Evolutionary conservation across 2,797 vertebrate species (phyloP).

Genomic region (Synaphobranchus kaupii): DNA sequence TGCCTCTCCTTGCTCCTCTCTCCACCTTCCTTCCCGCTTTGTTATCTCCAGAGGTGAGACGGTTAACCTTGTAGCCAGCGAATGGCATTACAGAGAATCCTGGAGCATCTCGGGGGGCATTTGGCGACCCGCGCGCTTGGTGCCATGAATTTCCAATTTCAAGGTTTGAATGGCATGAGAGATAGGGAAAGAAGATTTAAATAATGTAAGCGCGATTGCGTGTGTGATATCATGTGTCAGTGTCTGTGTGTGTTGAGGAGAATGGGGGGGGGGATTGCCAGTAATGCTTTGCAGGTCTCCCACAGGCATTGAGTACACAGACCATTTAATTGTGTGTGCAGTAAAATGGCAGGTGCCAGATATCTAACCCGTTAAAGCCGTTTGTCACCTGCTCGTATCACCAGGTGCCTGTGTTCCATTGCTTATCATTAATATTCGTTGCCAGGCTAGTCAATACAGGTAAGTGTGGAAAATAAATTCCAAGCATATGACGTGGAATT

Average conservation of each 20-base stretch:
- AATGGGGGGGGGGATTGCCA: neutral
- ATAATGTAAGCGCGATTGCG: slow-evolving; percentile 40
- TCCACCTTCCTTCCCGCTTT: slow-evolving; percentile 26
- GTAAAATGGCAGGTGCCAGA: neutral
- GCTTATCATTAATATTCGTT: neutral
- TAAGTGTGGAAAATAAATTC: neutral
- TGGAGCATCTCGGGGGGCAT: slow-evolving; percentile 36
- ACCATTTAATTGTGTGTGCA: neutral
- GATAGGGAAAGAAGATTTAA: slow-evolving; percentile 46
- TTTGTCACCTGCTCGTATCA: neutral
- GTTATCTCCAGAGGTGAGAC: slow-evolving; percentile 47
- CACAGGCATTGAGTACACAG: neutral
- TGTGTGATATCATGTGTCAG: neutral
- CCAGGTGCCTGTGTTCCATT: neutral
- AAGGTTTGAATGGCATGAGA: slow-evolving; percentile 47
- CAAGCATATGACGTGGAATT: neutral
- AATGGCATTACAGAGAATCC: slow-evolving; percentile 44
- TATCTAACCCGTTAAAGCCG: neutral
- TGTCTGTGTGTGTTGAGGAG: neutral
- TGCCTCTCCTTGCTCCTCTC: slow-evolving; percentile 9
- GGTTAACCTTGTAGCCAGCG: slow-evolving; percentile 53
- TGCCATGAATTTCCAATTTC: slow-evolving; percentile 51
- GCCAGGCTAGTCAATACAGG: neutral
- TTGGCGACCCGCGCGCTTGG: slow-evolving; percentile 37
- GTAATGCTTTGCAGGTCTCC: neutral